phyloP scores from a whole-genome alignment of 2,797 vertebrate genomes.

The Euthynnus affinis region DNA sequence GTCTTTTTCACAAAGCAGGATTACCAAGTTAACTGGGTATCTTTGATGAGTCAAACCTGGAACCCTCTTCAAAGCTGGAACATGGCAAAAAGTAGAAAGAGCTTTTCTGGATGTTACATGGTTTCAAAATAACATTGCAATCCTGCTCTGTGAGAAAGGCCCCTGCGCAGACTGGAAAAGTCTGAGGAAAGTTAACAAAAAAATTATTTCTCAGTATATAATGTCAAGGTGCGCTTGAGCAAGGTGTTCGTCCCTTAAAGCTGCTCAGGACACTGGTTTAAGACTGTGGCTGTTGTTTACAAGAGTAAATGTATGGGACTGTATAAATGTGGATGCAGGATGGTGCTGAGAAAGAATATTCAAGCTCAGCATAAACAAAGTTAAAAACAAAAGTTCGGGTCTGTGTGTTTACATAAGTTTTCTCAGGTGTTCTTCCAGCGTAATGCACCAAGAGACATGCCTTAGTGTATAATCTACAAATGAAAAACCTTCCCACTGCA shows the following conservation, averaged over 20 bases:
- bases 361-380: neutral
- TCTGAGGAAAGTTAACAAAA: constrained; percentile 10
- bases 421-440: constrained; percentile 13
- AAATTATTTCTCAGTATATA: neutral
- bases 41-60: constrained; percentile 51
- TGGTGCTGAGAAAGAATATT: neutral
- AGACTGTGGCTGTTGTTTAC: neutral
- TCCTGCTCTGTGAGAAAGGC: constrained; percentile 20
- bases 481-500: constrained; percentile 7
- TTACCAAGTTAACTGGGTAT: constrained; percentile 36
- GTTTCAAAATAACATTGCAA: constrained; percentile 47
- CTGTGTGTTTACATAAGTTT: constrained; percentile 8
- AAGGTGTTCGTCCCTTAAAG: neutral
- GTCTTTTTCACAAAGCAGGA: constrained; percentile 27
- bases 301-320: neutral
- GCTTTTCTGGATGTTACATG: constrained; percentile 27
- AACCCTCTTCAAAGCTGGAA: constrained; percentile 41
- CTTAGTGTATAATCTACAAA: constrained; percentile 18
- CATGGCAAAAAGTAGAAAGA: constrained; percentile 16
- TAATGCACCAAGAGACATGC: neutral
- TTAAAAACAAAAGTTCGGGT: constrained; percentile 28
- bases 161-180: constrained; percentile 15
- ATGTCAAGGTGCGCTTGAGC: constrained; percentile 7
- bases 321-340: neutral
- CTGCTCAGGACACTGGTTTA: neutral